Base-by-base conservation (phyloP, 2,113 vertebrate genomes). In the Dascyllus trimaculatus region DNA sequence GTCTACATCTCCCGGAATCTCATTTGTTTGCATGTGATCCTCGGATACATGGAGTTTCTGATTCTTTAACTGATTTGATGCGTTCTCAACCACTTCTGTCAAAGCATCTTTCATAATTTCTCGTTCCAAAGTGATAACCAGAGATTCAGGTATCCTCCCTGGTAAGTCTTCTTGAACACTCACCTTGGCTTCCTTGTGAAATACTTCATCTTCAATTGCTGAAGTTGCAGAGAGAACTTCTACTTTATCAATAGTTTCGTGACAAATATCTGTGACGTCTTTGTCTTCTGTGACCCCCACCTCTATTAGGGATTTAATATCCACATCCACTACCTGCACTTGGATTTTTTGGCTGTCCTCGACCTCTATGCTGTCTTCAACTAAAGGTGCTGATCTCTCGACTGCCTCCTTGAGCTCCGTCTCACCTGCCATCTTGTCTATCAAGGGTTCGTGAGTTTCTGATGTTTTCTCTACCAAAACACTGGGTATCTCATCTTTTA, bases 121-220 rank as follows among this genome's bases (percentile, higher is more conserved):
- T 58, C 68, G 63, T 29, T 73, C 71, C 38, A 54, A 17, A 2
- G 32, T 40, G 22, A 11, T 21, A 32, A 2, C n/a, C n/a, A 4
- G 59, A 26, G 57, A 53, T 58, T 92, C 88, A 59, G 89, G 80
- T 49, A n/a, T 11, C 2, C 80, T 60, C 46, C 84, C 87, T 45
- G 57, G 69, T 35, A 95, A 53, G 45, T 66, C 82, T 1, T 92
- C 93, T 57, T 95, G n/a, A 35, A 95, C 89, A 5, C 91, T 78
- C 74, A 86, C 86, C 0, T 86, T 86, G 67, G 89, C 94, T 84
- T 94, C 89, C 1, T 92, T 88, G 65, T 93, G 73, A 59, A 90
- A 58, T 4, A 82, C 1, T 67, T 68, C 72, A 46, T 87, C 67
- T 51, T 93, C 84, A 25, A 52, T 73, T 1, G 81, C 69, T 9